Percentiles rank a stretch among this genome's conserved stretches.
Conservation (phyloP, 2,113 vertebrate species). For the Orcinus orca region DNA sequence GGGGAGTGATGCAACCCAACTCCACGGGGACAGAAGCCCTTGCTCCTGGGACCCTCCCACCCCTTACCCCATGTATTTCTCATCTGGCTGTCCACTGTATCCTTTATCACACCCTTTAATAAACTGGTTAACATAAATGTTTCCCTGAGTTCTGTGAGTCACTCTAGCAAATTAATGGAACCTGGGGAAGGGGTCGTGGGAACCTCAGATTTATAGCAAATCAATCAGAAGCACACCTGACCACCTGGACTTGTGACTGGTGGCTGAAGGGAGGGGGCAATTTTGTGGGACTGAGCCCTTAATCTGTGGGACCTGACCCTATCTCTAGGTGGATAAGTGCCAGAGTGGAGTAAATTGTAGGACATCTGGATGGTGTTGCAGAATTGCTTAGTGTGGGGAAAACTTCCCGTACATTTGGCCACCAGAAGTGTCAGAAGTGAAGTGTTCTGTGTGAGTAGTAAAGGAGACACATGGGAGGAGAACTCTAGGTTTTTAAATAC, state of each 20-base stretch:
- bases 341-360: not conserved
- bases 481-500: not conserved
- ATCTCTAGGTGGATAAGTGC: not conserved
- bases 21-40: not conserved
- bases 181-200: not conserved
- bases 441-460: not conserved
- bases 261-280: not conserved
- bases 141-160: not conserved
- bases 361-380: not conserved
- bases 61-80: not conserved
- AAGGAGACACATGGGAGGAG: not conserved
- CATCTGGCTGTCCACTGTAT: not conserved
- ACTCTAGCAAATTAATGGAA: not conserved
- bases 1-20: not conserved
- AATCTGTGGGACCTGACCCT: not conserved
- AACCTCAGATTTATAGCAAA: not conserved
- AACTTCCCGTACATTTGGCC: not conserved
- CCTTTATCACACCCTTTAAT: not conserved
- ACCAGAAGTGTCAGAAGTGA: not conserved
- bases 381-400: not conserved
- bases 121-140: not conserved
- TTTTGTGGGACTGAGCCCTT: not conserved
- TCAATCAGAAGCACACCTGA: not conserved
- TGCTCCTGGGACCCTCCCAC: not conserved
- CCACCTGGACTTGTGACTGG: not conserved